These are phyloP conservation scores for Scytalopus superciliaris DNA, from an alignment of 2,113 vertebrate species.

Conservation along the genomic window DNA sequence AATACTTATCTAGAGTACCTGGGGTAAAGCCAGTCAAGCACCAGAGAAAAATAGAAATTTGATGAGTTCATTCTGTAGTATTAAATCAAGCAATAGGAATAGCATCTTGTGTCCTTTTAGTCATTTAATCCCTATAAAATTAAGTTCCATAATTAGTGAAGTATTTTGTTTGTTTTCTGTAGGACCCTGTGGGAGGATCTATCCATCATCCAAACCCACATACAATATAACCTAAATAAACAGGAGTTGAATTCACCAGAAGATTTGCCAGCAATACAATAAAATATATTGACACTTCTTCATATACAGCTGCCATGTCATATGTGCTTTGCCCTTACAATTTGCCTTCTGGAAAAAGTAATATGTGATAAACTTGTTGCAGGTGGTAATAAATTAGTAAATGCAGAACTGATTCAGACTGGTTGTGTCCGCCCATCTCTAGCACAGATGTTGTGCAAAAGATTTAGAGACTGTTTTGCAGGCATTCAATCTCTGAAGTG, in stretches of 20 bases:
- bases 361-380: slow-evolving; percentile 41
- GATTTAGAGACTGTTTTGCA: slow-evolving; percentile 53
- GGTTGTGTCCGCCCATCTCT: background rate
- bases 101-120: background rate
- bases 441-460: slow-evolving; percentile 65
- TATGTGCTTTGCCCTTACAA: background rate
- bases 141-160: background rate
- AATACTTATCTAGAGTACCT: background rate
- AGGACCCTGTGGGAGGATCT: background rate
- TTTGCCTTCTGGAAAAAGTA: slow-evolving; percentile 45
- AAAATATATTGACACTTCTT: slow-evolving; percentile 29
- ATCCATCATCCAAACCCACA: background rate
- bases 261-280: background rate
- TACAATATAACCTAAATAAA: background rate
- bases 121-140: background rate
- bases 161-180: slow-evolving; percentile 7
- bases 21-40: background rate
- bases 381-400: slow-evolving; percentile 48
- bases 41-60: background rate
- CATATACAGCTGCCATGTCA: background rate
- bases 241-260: background rate
- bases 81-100: background rate
- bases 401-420: background rate
- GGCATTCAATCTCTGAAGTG: background rate
- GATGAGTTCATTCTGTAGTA: background rate